Base-by-base conservation (phyloP, 2,888 invertebrate genomes). In the Poecilobothrus nobilitatus region DNA sequence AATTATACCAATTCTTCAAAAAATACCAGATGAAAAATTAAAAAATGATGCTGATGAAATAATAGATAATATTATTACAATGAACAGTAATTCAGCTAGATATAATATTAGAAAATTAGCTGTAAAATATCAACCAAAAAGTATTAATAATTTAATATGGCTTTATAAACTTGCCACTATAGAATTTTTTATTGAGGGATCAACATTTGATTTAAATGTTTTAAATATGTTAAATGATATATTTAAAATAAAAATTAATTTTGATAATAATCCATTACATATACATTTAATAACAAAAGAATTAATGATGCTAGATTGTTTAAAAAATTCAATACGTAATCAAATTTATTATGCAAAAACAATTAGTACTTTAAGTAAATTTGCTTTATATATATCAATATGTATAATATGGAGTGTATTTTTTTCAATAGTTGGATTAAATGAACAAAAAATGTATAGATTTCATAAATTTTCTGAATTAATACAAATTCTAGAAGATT, bases 391-490 rank as follows among this genome's bases (percentile, higher is more conserved):
- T 18, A 22, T 63, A 8, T 63, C 63, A 0, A 27, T 63, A 15
- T 63, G 63, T 27, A 27, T 63, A 10, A 27, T 63, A 18, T 63
- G 63, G 63, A 18, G 15, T 27, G 18, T 63, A 27, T 27, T 63
- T 6, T 63, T 63, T 63, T 27, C 15, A 33, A 15, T 15, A 15
- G 27, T 63, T 22, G 6, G 18, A 27, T 27, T 27, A 27, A 15
- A 18, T 21, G 6, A 63, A 27, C 27, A 27, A 12, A 63, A 21
- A 27, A 63, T 63, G 63, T 63, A 63, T 27, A 12, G 63, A 63
- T 63, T 63, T 63, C 63, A 63, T 27, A 63, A 63, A 63, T 63
- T 63, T 27, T 33, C 63, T 27, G 63, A 63, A 63, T n/a, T 63
- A n/a, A 63, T 63, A 27, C 7, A 22, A 5, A 4, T 27, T 2